A percentile compares a stretch with the other conserved stretches of the same genome.
These are phyloP conservation scores for Hyles euphorbiae DNA, from an alignment of 1,140 invertebrate genomes.

Conservation along the genomic window DNA sequence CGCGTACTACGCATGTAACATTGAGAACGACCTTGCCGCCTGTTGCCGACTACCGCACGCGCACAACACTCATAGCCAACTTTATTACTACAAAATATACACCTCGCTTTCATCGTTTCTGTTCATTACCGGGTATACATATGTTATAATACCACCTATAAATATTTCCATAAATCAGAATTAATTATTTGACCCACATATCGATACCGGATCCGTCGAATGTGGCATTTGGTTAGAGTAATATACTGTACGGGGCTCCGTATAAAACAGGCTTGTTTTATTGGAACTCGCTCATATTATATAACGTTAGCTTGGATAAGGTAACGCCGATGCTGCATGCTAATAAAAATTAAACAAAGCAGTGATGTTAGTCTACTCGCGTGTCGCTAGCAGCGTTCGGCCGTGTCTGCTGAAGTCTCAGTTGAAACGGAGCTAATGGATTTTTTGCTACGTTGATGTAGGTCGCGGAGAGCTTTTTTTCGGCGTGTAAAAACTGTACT, in stretches of 20 bases:
- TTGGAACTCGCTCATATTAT: not conserved
- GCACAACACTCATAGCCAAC: slow-evolving; percentile 19
- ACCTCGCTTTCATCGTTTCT: not conserved
- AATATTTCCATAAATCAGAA: too few relatives aligned
- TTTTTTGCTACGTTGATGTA: slow-evolving; percentile 57
- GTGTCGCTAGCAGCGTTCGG: slow-evolving; percentile 10
- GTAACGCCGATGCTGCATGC: slow-evolving; percentile 21
- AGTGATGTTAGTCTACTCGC: slow-evolving; percentile 11
- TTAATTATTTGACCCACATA: too few relatives aligned
- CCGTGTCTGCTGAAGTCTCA: slow-evolving; percentile 7
- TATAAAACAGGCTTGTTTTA: too few relatives aligned
- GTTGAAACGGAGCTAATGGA: slow-evolving; percentile 18
- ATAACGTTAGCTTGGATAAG: slow-evolving; percentile 10
- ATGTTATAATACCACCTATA: too few relatives aligned
- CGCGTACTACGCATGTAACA: slow-evolving; percentile 42
- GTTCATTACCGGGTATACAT: too few relatives aligned
- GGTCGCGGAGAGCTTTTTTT: slow-evolving; percentile 57
- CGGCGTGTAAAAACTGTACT: slow-evolving; percentile 44
- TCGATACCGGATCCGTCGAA: too few relatives aligned
- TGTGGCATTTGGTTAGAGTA: not conserved
- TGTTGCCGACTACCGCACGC: slow-evolving; percentile 37
- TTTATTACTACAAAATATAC: slow-evolving; percentile 10
- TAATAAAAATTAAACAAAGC: slow-evolving; percentile 21
- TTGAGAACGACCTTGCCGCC: slow-evolving; percentile 62
- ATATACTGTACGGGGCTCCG: not conserved